Base-by-base conservation (phyloP, 2,113 vertebrate genomes). In the Barbus barbus region DNA sequence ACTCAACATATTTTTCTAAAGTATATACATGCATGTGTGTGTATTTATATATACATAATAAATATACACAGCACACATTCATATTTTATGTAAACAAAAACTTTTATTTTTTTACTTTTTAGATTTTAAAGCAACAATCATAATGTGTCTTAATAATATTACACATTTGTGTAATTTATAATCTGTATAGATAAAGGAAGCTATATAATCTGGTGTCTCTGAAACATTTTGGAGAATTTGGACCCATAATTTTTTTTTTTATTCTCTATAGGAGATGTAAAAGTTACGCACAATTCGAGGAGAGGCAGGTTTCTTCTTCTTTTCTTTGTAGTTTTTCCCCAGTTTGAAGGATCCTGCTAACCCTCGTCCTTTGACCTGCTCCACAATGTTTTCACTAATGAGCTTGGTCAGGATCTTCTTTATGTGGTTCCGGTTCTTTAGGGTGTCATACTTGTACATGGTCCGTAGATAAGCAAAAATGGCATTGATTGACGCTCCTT, bases 311-410 rank as follows among this genome's bases (percentile, higher is more conserved):
- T 88, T 92, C 85, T 90, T 94, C 90, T 96, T 95, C 18, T 94
- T 94, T 79, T 97, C 96, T 87, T 95, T 98, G 90, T 97, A 99
- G 76, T 99, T 99, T 93, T 96, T 98, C 1, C 98, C 98, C 86
- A 99, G 85, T 83, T 95, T 97, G 89, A 99, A 99, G 14, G 98
- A 99, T 0, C 97, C 97, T 13, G 96, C 95, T 90, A 99, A 91
- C 82, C 98, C 98, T 36, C 97, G 96, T 81, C 98, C 98, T 95
- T 97, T 99, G 85, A 98, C 95, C 87, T 96, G 95, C 81, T 96
- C 94, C 33, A 99, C 95, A 85, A 97, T 87, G 78, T 96, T 94
- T 84, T 98, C 97, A 1, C 94, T 89, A 14, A 99, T 95, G 53
- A 99, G 94, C 90, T 97, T 98, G 63, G 91, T 94, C 85, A 99